Percentiles rank a stretch among this genome's conserved stretches.
Conservation (phyloP, 1,140 invertebrate genomes). For the Camponotus floridanus region DNA sequence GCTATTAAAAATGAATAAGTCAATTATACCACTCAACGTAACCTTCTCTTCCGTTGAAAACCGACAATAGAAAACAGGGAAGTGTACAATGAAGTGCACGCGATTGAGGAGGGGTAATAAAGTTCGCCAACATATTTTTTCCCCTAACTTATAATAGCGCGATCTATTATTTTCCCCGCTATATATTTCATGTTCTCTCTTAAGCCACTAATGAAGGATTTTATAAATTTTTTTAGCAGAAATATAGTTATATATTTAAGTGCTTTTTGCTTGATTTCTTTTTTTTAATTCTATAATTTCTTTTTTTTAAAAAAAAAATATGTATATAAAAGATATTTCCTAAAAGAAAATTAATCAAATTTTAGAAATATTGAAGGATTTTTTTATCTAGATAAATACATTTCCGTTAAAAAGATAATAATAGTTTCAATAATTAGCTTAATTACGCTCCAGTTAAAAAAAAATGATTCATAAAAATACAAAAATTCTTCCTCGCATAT, state of each 20-base stretch:
- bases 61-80: not conserved
- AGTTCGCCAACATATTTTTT: not conserved
- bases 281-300: not conserved
- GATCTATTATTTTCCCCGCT: not conserved
- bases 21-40: conserved; percentile 38
- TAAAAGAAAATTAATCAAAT: not conserved
- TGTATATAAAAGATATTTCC: not conserved
- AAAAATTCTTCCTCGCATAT: conserved; percentile 20
- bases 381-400: not conserved
- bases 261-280: not conserved
- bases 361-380: not conserved
- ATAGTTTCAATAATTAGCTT: not conserved
- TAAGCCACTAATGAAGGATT: not conserved
- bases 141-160: not conserved
- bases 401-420: conserved; percentile 10
- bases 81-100: not conserved
- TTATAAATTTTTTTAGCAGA: not conserved
- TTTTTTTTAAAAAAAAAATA: not conserved
- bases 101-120: not conserved
- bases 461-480: conserved; percentile 7
- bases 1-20: conserved; percentile 34
- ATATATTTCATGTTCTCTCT: not conserved
- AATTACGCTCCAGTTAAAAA: not conserved
- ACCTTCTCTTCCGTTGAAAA: not conserved
- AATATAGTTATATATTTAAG: not conserved